A percentile compares a stretch with the other conserved stretches of the same genome.
Conservation (phyloP, 35 echinoderm and acorn worm genomes). For the Amphiura filiformis region DNA sequence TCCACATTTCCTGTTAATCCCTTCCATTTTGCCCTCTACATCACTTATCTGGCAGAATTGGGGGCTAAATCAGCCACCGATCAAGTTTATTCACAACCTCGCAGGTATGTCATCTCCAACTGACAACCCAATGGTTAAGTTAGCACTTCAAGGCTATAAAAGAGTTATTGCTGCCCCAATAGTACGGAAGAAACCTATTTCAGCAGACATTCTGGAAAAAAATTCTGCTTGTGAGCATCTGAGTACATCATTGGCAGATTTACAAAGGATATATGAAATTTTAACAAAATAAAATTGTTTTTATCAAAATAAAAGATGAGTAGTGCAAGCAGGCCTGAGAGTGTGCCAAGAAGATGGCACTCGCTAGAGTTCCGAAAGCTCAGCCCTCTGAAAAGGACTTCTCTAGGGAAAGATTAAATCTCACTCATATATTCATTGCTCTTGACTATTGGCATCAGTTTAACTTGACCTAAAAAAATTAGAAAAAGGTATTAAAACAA, state of each 20-base stretch:
- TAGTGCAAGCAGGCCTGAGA: too few relatives aligned
- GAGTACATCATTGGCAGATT: not conserved
- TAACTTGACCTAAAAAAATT: too few relatives aligned
- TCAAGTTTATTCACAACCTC: conserved; percentile 27
- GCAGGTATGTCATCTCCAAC: conserved; percentile 30
- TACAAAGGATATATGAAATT: not conserved
- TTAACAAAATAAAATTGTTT: too few relatives aligned
- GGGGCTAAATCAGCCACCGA: not conserved
- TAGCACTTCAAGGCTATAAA: conserved; percentile 20
- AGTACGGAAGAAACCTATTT: not conserved
- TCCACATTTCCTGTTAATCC: not conserved
- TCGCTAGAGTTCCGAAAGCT: too few relatives aligned
- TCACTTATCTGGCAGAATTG: not conserved
- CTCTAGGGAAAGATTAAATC: too few relatives aligned
- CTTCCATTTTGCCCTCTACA: not conserved
- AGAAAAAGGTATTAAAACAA: too few relatives aligned
- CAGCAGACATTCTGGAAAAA: not conserved
- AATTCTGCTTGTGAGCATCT: not conserved
- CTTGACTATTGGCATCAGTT: too few relatives aligned
- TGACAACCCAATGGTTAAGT: conserved; percentile 23
- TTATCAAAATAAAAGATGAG: too few relatives aligned
- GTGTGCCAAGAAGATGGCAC: too few relatives aligned
- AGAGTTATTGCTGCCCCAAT: not conserved
- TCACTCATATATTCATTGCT: too few relatives aligned
- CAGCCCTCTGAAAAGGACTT: too few relatives aligned